A percentile compares a stretch with the other conserved stretches of the same genome.
Conservation (phyloP, 1,140 invertebrate genomes). For the Popillia japonica region DNA sequence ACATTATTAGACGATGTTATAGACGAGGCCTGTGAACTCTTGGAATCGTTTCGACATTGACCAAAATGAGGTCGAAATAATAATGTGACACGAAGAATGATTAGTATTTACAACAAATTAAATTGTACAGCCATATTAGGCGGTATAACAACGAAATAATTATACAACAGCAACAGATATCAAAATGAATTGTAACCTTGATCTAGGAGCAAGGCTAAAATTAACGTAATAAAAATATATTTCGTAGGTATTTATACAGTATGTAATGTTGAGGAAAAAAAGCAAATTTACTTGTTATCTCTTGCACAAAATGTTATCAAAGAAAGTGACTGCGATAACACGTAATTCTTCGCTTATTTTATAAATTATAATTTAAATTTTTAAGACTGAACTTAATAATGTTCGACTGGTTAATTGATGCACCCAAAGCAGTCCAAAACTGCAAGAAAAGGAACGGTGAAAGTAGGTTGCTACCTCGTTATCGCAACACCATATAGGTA, state of each 20-base stretch:
- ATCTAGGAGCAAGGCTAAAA: constrained; percentile 13
- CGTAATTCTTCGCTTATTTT: no score
- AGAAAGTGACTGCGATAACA: no score
- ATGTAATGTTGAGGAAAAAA: background rate
- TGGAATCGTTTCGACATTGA: constrained; percentile 28
- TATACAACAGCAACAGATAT: background rate
- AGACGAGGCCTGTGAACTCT: constrained; percentile 15
- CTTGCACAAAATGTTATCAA: constrained; percentile 5
- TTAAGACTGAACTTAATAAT: no score
- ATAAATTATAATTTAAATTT: no score
- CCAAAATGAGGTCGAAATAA: constrained; percentile 29
- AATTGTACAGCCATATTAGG: background rate
- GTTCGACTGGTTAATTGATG: no score
- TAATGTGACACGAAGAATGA: background rate
- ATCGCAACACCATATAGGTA: no score
- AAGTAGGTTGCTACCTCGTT: constrained; percentile 5
- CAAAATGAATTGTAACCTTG: constrained; percentile 18
- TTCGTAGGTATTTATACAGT: background rate
- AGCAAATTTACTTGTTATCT: background rate
- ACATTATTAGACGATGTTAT: no score
- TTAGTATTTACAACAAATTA: background rate
- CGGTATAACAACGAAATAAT: background rate
- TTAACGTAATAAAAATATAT: background rate
- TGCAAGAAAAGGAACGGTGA: background rate
- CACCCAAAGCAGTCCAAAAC: background rate